Percentiles rank a stretch among this genome's conserved stretches.
These are phyloP conservation scores for Acyrthosiphon pisum DNA, from an alignment of 1,140 invertebrate species.

Conservation along the genomic window DNA sequence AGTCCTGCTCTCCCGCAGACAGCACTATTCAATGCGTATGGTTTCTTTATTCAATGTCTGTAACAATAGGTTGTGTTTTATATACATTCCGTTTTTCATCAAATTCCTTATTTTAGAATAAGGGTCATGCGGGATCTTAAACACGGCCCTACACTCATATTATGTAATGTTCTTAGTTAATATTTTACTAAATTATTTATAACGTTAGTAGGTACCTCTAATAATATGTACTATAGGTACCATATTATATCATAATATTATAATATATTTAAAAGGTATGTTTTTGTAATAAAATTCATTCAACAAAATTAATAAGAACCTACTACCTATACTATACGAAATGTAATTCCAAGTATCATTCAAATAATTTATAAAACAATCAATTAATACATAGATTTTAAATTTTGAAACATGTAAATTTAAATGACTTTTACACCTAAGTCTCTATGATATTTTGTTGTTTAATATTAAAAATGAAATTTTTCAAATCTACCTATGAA, in stretches of 20 bases:
- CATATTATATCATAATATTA: background rate
- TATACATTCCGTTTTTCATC: background rate
- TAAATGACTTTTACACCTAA: background rate
- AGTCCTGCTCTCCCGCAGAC: slow-evolving; percentile 3
- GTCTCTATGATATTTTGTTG: background rate
- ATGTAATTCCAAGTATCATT: background rate
- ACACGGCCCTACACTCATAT: background rate
- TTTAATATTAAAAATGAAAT: background rate
- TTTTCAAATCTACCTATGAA: background rate
- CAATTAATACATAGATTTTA: background rate
- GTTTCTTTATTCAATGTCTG: background rate
- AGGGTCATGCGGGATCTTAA: background rate
- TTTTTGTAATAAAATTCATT: background rate
- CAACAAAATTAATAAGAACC: background rate
- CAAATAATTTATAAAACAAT: background rate
- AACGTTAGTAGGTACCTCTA: background rate
- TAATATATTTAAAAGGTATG: background rate
- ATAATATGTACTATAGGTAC: background rate
- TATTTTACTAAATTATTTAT: background rate
- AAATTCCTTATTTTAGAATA: slow-evolving; percentile 16
- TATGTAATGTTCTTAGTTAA: background rate
- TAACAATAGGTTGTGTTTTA: slow-evolving; percentile 12
- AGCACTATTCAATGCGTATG: background rate
- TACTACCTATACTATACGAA: background rate
- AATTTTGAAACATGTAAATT: background rate